A percentile compares a stretch with the other conserved stretches of the same genome.
phyloP scores from a whole-genome alignment of 2,797 vertebrate genomes.

The Protosalanx chinensis region DNA sequence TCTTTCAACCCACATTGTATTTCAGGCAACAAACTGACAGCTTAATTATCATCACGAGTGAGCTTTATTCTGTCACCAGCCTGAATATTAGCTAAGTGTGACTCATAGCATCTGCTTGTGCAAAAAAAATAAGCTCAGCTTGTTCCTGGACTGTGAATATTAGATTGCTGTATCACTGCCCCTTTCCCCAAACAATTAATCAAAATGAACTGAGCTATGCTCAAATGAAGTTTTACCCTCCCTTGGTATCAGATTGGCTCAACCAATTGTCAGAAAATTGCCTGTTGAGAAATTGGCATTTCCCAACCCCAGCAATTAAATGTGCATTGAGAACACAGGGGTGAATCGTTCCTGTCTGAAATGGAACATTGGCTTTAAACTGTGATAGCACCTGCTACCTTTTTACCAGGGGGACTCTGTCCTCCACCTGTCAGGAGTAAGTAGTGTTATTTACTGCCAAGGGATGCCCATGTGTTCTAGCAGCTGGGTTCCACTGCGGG shows the following conservation, averaged over 20 bases:
- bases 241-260: constrained; percentile 53
- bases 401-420: constrained; percentile 34
- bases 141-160: constrained; percentile 57
- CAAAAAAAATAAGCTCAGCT: constrained; percentile 64
- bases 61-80: constrained; percentile 35
- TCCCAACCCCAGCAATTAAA: constrained; percentile 49
- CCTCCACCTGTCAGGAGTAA: constrained; percentile 22
- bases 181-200: constrained; percentile 70
- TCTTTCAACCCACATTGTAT: constrained; percentile 18
- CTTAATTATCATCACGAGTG: constrained; percentile 34
- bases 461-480: constrained; percentile 34
- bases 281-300: constrained; percentile 58
- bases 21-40: constrained; percentile 34
- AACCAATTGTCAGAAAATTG: constrained; percentile 58
- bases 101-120: constrained; percentile 52
- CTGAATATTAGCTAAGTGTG: constrained; percentile 46
- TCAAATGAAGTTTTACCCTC: constrained; percentile 59
- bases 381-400: constrained; percentile 21
- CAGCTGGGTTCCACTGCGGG: constrained; percentile 32
- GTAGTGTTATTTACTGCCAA: constrained; percentile 46
- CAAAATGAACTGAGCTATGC: constrained; percentile 56
- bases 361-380: constrained; percentile 22
- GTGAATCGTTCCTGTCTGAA: constrained; percentile 40
- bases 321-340: constrained; percentile 44
- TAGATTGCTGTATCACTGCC: constrained; percentile 64